Conservation (phyloP, 2,888 invertebrate genomes). For the Drosophila fungiperda region DNA sequence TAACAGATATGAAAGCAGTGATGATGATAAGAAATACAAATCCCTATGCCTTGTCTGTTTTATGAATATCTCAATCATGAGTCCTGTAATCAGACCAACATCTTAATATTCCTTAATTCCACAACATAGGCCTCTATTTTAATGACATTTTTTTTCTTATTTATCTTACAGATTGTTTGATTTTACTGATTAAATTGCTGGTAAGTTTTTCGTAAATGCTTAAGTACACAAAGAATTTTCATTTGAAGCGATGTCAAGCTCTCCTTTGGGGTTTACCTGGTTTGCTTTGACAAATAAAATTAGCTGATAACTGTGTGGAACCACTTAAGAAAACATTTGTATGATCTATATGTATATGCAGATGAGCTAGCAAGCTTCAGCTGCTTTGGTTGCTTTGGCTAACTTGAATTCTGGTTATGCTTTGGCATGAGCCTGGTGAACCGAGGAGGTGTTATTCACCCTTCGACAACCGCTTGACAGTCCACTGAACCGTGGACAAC, state of each 20-base stretch:
- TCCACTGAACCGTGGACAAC: slow-evolving; percentile 64
- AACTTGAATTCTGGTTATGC: slow-evolving; percentile 26
- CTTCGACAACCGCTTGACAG: slow-evolving; percentile 53
- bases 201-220: slow-evolving; percentile 44
- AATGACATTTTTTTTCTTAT: slow-evolving; percentile 26
- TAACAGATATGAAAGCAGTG: no score
- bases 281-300: slow-evolving; percentile 24
- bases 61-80: not conserved
- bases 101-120: not conserved
- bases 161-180: slow-evolving; percentile 59
- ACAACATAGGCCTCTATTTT: slow-evolving; percentile 2
- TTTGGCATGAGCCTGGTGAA: slow-evolving; percentile 15
- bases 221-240: slow-evolving; percentile 24
- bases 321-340: slow-evolving; percentile 37
- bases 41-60: no score
- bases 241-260: slow-evolving; percentile 10
- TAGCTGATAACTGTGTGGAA: slow-evolving; percentile 47
- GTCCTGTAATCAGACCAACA: not conserved
- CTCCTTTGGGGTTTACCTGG: not conserved
- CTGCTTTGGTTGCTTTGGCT: not conserved
- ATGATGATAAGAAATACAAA: no score
- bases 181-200: slow-evolving; percentile 54
- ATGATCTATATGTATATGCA: slow-evolving; percentile 24
- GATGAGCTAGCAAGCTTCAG: slow-evolving; percentile 17
- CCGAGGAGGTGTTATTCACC: slow-evolving; percentile 52